Base-by-base conservation (phyloP, 2,113 vertebrate species). In the Sorex araneus region DNA sequence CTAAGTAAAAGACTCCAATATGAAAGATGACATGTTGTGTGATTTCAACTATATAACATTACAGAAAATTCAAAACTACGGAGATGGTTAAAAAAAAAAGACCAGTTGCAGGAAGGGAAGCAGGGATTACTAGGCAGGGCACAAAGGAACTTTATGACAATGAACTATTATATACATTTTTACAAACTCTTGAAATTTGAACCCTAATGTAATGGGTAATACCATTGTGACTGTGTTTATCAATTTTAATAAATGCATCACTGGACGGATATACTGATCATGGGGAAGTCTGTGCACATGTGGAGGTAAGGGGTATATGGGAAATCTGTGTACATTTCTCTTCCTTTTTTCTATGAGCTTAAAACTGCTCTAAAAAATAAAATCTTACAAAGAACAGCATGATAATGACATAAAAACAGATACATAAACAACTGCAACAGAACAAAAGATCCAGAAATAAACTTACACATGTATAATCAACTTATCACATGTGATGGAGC, bases 321-420 rank as follows among this genome's bases (percentile, higher is more conserved):
- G 45, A 70, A 79, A 79, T 88, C 63, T 87, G n/a, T 87, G 32
- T 69, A 54, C 32, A 28, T 30, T 47, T 11, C 15, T 45, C 34
- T 79, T 70, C 60, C 36, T 86, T 92, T 92, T 79, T 71, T 18
- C 75, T 36, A 36, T 9, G 6, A 86, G 47, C 8, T 54, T 86
- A 79, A 79, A 91, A 71, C 64, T 79, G 30, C n/a, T 73, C 40
- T 73, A 63, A 34, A 34, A 91, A 77, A 86, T 63, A 36, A 23
- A 86, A 15, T n/a, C 66, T 85, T 63, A 36, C 34, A 57, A 32
- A 47, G 15, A 45, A 32, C 66, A 83, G 13, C 64, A 13, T 30
- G 66, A 50, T 50, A 79, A n/a, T 86, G 74, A 25, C 75, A 64
- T 63, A 79, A 60, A 86, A 30, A 86, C 40, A 79, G 18, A 25